Percentiles rank a stretch among this genome's conserved stretches.
These are phyloP conservation scores for Cydia amplana DNA, from an alignment of 1,140 invertebrate genomes.

Conservation along the genomic window DNA sequence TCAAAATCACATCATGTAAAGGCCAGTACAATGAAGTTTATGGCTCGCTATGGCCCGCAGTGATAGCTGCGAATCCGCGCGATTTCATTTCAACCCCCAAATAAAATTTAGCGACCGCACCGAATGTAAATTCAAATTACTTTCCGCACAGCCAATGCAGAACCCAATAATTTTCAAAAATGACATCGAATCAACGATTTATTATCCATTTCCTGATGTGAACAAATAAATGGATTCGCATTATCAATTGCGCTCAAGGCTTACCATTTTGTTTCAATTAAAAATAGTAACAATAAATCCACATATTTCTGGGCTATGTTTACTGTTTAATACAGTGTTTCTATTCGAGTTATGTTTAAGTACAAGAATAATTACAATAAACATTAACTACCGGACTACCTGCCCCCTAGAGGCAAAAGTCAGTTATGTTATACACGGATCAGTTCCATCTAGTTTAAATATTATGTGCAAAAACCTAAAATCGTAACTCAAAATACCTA, in stretches of 20 bases:
- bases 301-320: no score
- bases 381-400: no score
- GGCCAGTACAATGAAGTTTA: not conserved
- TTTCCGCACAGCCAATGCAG: slow-evolving; percentile 38
- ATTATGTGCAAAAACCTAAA: no score
- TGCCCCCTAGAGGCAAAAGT: no score
- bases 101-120: slow-evolving; percentile 8
- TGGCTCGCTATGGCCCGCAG: not conserved
- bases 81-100: slow-evolving; percentile 11
- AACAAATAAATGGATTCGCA: slow-evolving; percentile 51
- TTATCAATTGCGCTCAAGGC: slow-evolving; percentile 40
- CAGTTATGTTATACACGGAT: no score
- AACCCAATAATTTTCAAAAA: slow-evolving; percentile 52
- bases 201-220: slow-evolving; percentile 61
- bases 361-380: no score
- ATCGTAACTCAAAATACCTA: no score
- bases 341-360: no score
- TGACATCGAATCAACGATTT: slow-evolving; percentile 59
- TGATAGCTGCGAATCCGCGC: not conserved
- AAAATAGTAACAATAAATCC: not conserved
- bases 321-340: no score
- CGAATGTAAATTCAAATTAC: slow-evolving; percentile 36
- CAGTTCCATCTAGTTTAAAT: no score
- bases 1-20: slow-evolving; percentile 4
- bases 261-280: not conserved